Evolutionary conservation across 2,113 vertebrate genomes (phyloP).

Genomic region (Protobothrops flavoviridis): DNA sequence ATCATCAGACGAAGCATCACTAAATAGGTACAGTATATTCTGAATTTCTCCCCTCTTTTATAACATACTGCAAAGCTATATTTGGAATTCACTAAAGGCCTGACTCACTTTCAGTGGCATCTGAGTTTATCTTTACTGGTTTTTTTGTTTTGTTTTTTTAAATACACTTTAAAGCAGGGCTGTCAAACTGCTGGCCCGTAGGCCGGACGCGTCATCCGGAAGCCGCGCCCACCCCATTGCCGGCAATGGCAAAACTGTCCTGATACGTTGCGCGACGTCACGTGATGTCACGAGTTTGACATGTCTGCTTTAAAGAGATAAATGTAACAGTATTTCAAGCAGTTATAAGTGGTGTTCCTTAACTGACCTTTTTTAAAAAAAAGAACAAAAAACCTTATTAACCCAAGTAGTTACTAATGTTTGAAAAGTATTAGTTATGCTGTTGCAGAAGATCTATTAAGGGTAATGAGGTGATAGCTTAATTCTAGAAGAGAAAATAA

Average conservation of each 20-base stretch:
- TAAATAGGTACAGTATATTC: background rate
- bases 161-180: conserved; percentile 1
- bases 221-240: too few species aligned
- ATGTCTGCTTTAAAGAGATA: conserved; percentile 6
- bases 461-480: background rate
- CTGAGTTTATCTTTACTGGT: background rate
- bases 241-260: too few species aligned
- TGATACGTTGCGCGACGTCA: too few species aligned
- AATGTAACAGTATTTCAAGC: conserved; percentile 3
- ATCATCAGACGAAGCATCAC: background rate
- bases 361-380: background rate
- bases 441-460: background rate
- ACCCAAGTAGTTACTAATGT: background rate
- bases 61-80: background rate
- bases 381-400: background rate
- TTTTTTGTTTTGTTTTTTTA: background rate
- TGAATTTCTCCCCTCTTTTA: background rate
- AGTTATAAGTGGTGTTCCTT: background rate
- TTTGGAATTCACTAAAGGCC: background rate
- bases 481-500: background rate
- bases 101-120: background rate
- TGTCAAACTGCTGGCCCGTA: too few species aligned
- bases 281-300: too few species aligned
- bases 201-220: too few species aligned
- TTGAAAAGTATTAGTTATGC: conserved; percentile 17